These are phyloP conservation scores for Dinoponera quadriceps DNA, from an alignment of 1,140 invertebrate genomes.

Conservation along the genomic window DNA sequence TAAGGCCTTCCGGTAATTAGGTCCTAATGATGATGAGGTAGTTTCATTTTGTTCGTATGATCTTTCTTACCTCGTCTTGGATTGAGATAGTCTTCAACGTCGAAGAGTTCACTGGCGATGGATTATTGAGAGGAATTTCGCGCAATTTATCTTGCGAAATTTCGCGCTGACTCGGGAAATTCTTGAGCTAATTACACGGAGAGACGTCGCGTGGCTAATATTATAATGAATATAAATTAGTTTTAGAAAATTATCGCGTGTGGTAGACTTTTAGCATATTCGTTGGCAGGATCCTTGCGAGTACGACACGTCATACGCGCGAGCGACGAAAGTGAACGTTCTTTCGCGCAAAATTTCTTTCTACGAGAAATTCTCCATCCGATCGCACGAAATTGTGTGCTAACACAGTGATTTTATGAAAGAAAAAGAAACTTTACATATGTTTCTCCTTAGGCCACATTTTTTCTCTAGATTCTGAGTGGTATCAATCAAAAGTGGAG, in stretches of 20 bases:
- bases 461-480: slow-evolving; percentile 5
- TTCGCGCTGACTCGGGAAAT: slow-evolving; percentile 45
- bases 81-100: slow-evolving; percentile 60
- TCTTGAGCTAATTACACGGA: slow-evolving; percentile 49
- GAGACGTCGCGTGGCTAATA: slow-evolving; percentile 14
- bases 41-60: slow-evolving; percentile 74
- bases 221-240: slow-evolving; percentile 45
- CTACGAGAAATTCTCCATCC: no score
- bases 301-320: neutral
- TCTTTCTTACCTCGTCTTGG: slow-evolving; percentile 64
- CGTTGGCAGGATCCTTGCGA: neutral
- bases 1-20: slow-evolving; percentile 77
- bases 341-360: no score
- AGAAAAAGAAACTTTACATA: neutral
- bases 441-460: no score
- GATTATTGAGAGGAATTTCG: slow-evolving; percentile 58
- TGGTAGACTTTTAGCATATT: neutral
- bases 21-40: slow-evolving; percentile 79
- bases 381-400: no score
- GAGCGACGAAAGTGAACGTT: no score
- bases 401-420: no score
- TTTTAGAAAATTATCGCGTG: slow-evolving; percentile 9
- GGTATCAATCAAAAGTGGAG: neutral
- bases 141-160: slow-evolving; percentile 58
- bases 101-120: slow-evolving; percentile 64